These are phyloP conservation scores for Onychomys arenicola DNA, from an alignment of 2,797 vertebrate genomes.

Conservation along the genomic window DNA sequence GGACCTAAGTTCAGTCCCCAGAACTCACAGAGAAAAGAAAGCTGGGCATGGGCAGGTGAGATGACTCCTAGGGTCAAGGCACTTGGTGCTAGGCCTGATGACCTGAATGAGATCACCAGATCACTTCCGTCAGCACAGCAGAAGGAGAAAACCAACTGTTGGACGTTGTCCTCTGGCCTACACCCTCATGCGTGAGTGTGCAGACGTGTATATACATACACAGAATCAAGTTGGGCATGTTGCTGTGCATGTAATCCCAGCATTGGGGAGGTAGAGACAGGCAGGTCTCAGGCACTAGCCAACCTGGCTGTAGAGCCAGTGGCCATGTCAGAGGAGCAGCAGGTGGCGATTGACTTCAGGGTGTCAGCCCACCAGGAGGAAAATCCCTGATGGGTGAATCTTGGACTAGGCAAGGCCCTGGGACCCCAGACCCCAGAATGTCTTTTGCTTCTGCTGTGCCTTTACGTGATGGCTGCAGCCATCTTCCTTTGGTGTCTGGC, in stretches of 20 bases:
- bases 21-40: neutral
- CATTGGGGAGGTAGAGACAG: too few species aligned
- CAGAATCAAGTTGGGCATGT: too few species aligned
- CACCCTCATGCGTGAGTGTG: accelerated
- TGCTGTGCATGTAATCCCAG: neutral
- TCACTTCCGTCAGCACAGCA: neutral
- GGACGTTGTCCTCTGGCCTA: neutral
- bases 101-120: neutral
- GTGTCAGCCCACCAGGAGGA: neutral
- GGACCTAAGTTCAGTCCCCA: neutral
- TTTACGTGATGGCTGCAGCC: neutral
- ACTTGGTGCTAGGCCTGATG: neutral
- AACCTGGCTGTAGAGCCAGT: neutral
- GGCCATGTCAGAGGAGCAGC: neutral
- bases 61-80: neutral
- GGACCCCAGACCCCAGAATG: neutral
- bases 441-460: neutral
- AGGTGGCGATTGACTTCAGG: neutral
- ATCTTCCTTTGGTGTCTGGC: neutral
- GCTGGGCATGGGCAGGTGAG: neutral
- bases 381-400: neutral
- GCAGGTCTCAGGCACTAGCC: neutral
- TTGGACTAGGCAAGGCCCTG: neutral
- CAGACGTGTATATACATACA: neutral
- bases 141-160: neutral